Evolutionary conservation across 1,140 invertebrate genomes (phyloP).

Genomic region (Aphaenogaster floridana): DNA sequence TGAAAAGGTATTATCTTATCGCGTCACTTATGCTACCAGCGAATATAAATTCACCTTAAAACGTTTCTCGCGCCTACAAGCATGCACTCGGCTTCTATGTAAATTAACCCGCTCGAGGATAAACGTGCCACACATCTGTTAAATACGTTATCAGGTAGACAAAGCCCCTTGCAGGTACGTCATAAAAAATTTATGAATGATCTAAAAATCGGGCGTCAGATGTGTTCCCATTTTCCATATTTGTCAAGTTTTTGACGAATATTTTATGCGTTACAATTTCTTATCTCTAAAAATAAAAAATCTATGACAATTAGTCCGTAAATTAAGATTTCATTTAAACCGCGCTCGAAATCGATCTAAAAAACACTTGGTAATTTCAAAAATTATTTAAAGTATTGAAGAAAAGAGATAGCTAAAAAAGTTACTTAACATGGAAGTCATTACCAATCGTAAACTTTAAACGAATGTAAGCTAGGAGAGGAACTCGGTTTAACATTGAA

Average conservation of each 20-base stretch:
- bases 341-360: not conserved
- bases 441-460: slow-evolving; percentile 35
- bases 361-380: not conserved
- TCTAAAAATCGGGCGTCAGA: not conserved
- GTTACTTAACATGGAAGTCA: slow-evolving; percentile 26
- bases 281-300: not conserved
- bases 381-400: slow-evolving; percentile 4
- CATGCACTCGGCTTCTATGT: slow-evolving; percentile 13
- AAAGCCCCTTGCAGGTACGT: not conserved
- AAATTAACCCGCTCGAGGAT: slow-evolving; percentile 40
- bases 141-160: slow-evolving; percentile 37
- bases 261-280: slow-evolving; percentile 4
- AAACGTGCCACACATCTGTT: slow-evolving; percentile 33
- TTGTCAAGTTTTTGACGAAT: not conserved
- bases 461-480: not conserved
- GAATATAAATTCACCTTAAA: slow-evolving; percentile 49
- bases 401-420: not conserved
- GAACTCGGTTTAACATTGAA: slow-evolving; percentile 33
- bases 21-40: slow-evolving; percentile 10
- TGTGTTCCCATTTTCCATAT: not conserved
- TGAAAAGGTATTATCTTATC: slow-evolving; percentile 28
- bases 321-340: not conserved
- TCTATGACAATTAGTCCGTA: not conserved
- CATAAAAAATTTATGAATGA: slow-evolving; percentile 37
- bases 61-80: slow-evolving; percentile 13